Conservation (phyloP, 2,888 invertebrate species). For the Temnothorax rugatulus region DNA sequence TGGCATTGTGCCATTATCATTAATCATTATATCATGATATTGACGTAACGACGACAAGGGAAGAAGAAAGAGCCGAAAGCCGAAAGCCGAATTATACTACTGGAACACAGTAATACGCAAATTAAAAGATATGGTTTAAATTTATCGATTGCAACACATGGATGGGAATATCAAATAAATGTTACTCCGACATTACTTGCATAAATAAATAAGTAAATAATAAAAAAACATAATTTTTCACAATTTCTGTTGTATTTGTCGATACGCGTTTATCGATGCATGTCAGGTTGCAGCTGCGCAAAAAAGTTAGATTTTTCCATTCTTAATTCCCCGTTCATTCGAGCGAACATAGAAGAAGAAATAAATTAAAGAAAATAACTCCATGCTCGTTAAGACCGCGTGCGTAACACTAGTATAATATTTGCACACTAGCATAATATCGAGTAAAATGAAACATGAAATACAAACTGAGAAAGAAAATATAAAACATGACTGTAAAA, state of each 20-base stretch:
- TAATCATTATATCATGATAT: background rate
- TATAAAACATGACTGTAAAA: background rate
- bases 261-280: background rate
- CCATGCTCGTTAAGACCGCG: slow-evolving; percentile 1
- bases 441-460: background rate
- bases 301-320: background rate
- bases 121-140: slow-evolving; percentile 52
- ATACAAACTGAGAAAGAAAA: background rate
- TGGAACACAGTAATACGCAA: background rate
- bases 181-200: slow-evolving; percentile 46
- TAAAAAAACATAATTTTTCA: slow-evolving; percentile 32
- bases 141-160: slow-evolving; percentile 46
- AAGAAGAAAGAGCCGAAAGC: background rate
- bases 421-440: background rate
- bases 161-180: slow-evolving; percentile 44
- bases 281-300: background rate
- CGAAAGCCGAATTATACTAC: slow-evolving; percentile 21
- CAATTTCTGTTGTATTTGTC: slow-evolving; percentile 13
- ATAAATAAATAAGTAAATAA: slow-evolving; percentile 34
- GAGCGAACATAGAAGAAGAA: background rate
- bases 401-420: background rate
- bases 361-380: background rate
- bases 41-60: background rate
- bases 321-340: background rate
- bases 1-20: background rate